A percentile compares a stretch with the other conserved stretches of the same genome.
Evolutionary conservation across 2,113 vertebrate genomes (phyloP).

Genomic region (Caranx ignobilis): DNA sequence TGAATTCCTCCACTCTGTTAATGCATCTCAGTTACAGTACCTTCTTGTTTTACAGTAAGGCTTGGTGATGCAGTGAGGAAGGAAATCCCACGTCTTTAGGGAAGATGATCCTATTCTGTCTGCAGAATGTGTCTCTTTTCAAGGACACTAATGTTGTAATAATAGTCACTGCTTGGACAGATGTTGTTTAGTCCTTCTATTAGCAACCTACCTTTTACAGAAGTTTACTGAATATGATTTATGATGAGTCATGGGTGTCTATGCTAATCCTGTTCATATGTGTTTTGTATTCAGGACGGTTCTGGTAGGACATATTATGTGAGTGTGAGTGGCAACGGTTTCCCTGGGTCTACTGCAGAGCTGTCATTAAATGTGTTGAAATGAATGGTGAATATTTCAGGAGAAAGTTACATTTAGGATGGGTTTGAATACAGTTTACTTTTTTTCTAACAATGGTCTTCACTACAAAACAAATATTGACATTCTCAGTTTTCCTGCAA

Average conservation of each 20-base stretch:
- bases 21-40: neutral
- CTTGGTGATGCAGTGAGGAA: neutral
- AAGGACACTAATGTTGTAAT: neutral
- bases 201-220: neutral
- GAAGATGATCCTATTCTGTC: neutral
- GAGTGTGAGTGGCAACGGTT: neutral
- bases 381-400: neutral
- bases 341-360: neutral
- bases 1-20: conserved; percentile 9
- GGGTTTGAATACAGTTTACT: neutral
- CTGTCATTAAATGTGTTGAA: neutral
- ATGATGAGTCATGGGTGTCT: conserved; percentile 3
- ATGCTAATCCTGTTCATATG: conserved; percentile 23
- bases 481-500: neutral
- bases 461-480: neutral
- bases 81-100: neutral
- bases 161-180: conserved; percentile 3
- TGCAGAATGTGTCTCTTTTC: conserved; percentile 1
- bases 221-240: neutral
- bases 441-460: neutral
- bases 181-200: neutral
- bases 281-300: conserved; percentile 10
- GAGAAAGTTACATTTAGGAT: neutral
- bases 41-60: neutral
- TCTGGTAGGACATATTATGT: neutral